phyloP scores from a whole-genome alignment of 2,888 invertebrate genomes.

The Callosobruchus maculatus region DNA sequence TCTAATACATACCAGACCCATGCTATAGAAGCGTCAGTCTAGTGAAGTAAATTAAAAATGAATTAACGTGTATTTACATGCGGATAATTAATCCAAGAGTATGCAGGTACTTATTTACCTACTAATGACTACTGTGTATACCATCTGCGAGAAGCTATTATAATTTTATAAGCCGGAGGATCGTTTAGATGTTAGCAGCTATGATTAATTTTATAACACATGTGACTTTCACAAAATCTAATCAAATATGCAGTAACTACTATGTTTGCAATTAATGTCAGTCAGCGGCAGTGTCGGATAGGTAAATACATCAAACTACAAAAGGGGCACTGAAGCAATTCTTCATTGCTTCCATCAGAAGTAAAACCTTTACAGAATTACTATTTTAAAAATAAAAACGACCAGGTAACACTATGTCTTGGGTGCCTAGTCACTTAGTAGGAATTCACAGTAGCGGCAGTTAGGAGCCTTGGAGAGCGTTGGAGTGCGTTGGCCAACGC shows the following conservation, averaged over 20 bases:
- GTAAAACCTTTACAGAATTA: too few species aligned
- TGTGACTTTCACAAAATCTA: conserved; percentile 28
- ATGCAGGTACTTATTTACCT: conserved; percentile 9
- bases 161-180: background rate
- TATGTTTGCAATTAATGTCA: conserved; percentile 1
- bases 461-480: too few species aligned
- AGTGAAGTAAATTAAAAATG: conserved; percentile 22
- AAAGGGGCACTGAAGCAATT: background rate
- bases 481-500: too few species aligned
- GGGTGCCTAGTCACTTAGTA: too few species aligned
- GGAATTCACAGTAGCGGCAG: too few species aligned
- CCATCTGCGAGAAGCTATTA: conserved; percentile 14
- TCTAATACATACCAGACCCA: background rate
- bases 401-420: too few species aligned
- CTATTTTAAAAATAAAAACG: background rate
- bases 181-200: conserved; percentile 4
- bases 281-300: background rate
- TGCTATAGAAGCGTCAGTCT: background rate
- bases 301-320: too few species aligned
- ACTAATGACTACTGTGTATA: conserved; percentile 20
- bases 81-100: conserved; percentile 18
- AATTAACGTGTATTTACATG: conserved; percentile 23
- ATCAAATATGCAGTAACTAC: conserved; percentile 7
- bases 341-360: too few species aligned
- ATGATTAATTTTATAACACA: conserved; percentile 26